Conservation (phyloP, 2,888 invertebrate genomes). For the Chrysolina oricalcia region DNA sequence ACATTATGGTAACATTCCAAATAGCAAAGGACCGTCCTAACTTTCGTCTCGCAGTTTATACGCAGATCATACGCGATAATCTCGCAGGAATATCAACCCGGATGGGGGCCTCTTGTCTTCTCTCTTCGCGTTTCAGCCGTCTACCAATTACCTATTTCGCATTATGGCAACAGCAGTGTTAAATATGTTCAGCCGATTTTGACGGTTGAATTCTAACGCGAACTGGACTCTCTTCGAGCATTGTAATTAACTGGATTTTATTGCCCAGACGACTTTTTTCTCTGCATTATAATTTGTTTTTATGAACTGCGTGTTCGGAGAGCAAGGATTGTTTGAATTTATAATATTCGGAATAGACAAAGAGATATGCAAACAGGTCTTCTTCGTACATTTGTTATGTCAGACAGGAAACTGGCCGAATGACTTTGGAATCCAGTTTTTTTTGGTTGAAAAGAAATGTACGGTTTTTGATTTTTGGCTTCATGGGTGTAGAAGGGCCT, state of each 20-base stretch:
- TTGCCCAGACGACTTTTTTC: slow-evolving; percentile 18
- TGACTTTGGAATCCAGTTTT: not conserved
- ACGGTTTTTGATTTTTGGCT: not conserved
- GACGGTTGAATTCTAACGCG: slow-evolving; percentile 24
- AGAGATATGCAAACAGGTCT: slow-evolving; percentile 17
- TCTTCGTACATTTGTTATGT: slow-evolving; percentile 4
- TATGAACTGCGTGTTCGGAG: slow-evolving; percentile 13
- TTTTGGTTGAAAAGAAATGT: not conserved
- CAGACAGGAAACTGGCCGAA: slow-evolving; percentile 11
- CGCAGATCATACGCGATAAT: slow-evolving; percentile 11
- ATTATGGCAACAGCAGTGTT: slow-evolving; percentile 1
- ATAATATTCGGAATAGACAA: slow-evolving; percentile 2
- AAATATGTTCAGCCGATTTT: not conserved
- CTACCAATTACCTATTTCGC: slow-evolving; percentile 28
- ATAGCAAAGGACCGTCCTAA: not conserved
- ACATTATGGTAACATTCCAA: too few species aligned
- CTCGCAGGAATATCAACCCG: slow-evolving; percentile 49
- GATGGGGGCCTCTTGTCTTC: slow-evolving; percentile 55
- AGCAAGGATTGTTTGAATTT: slow-evolving; percentile 22
- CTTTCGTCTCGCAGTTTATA: not conserved
- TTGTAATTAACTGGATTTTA: slow-evolving; percentile 24
- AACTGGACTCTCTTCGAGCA: slow-evolving; percentile 17
- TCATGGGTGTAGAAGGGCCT: too few species aligned
- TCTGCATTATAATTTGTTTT: slow-evolving; percentile 8
- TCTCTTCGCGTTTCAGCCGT: slow-evolving; percentile 30